A percentile compares a stretch with the other conserved stretches of the same genome.
These are phyloP conservation scores for Dorcus hopei DNA, from an alignment of 2,888 invertebrate genomes.

Conservation along the genomic window DNA sequence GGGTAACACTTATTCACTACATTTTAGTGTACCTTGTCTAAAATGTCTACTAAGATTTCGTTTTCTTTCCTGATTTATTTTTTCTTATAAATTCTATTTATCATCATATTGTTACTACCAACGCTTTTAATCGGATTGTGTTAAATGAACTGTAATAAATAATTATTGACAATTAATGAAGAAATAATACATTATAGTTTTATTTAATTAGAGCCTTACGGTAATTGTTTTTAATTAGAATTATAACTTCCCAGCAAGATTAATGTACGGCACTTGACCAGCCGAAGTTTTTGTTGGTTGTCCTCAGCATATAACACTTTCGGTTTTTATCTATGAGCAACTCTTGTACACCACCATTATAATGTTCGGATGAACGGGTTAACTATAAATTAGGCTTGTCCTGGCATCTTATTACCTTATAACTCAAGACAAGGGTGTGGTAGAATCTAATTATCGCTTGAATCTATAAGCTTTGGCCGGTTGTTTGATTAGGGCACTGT, in stretches of 20 bases:
- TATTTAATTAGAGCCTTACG: no score
- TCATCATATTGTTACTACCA: no score
- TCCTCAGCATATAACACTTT: slow-evolving; percentile 13
- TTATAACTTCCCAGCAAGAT: not conserved
- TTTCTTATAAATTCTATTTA: no score
- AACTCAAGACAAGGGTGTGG: slow-evolving; percentile 51
- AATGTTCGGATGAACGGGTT: slow-evolving; percentile 36
- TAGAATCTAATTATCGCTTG: slow-evolving; percentile 48
- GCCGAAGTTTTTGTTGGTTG: not conserved
- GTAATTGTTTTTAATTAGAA: no score
- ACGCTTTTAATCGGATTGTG: no score
- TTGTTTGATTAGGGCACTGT: slow-evolving; percentile 24
- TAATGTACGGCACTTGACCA: not conserved
- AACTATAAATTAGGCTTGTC: slow-evolving; percentile 49
- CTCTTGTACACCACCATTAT: slow-evolving; percentile 25
- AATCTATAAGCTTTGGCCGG: slow-evolving; percentile 41
- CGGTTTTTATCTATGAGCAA: slow-evolving; percentile 18
- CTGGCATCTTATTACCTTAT: slow-evolving; percentile 50
- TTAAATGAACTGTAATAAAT: no score
- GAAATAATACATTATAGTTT: no score
- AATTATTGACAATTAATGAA: no score
- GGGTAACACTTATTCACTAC: no score
- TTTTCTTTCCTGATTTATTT: no score
- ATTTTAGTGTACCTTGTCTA: no score
- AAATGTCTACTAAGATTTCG: no score